Evolutionary conservation across 2,113 vertebrate genomes (phyloP), one percentile per base, ranked within the genome.

Genomic region (Gallinago undulata): DNA sequence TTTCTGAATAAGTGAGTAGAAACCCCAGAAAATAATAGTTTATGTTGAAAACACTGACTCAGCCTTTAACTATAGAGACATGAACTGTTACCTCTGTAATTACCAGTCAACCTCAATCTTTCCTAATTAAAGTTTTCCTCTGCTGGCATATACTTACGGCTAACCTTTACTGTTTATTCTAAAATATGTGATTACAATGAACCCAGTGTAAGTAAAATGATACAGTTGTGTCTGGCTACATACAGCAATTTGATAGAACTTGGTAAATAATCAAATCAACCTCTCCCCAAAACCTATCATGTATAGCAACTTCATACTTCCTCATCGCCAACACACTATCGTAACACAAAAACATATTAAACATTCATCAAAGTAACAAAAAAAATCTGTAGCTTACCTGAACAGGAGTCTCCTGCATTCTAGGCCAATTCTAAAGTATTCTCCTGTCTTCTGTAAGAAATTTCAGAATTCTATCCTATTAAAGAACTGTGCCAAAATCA

Each of bases 121-220:
- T 94, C 62, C 56, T 84, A 82, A 79, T 91, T 93, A 47, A 89
- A 72, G 47, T 93, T 93, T 95, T 92, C 77, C 84, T 93, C 70
- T 70, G 21, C 9, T 84, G 43, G 27, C 37, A 47, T 55, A 28
- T 85, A 87, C 41, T 79, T 89, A 83, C 73, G 30, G 43, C 39
- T 95, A 94, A 89, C 35, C 84, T 31, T 91, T 82, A 66, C 14
- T 18, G 5, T 89, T 84, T 87, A 72, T 91, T 87, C 69, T 68
- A 74, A 62, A 63, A 28, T 72, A 82, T 64, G 84, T 53, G 4
- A 85, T 70, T 94, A 73, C 33, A 89, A 78, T 73, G 56, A 72
- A 87, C 37, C 21, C 14, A 25, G 16, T 56, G 10, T 53, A 74
- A 83, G 41, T 87, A 84, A 89, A 89, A 84, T 68, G 0, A 67